Percentiles rank a stretch among this genome's conserved stretches.
Evolutionary conservation across 1,140 invertebrate genomes (phyloP).

Genomic region (Scaptodrosophila lebanonensis): DNA sequence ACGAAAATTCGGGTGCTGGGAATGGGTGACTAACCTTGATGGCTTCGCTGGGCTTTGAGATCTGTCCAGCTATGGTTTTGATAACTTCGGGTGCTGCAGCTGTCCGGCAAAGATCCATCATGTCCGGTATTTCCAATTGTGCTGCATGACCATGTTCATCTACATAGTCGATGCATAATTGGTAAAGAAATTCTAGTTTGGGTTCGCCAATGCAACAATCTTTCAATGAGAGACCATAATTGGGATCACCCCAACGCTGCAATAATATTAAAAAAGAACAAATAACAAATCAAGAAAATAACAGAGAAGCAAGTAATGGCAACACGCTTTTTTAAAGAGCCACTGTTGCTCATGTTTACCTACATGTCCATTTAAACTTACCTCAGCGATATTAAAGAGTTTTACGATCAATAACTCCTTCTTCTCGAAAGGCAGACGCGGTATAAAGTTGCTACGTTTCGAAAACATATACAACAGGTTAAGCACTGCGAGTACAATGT

Average conservation of each 20-base stretch:
- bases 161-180: constrained; percentile 70
- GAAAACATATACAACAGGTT: constrained; percentile 95
- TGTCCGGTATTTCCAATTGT: constrained; percentile 67
- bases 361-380: constrained; percentile 66
- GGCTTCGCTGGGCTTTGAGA: constrained; percentile 72
- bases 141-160: constrained; percentile 67
- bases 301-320: not conserved
- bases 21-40: constrained; percentile 45
- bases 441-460: constrained; percentile 94
- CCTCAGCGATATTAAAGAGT: constrained; percentile 90
- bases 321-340: not conserved
- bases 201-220: constrained; percentile 72
- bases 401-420: constrained; percentile 86
- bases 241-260: constrained; percentile 73
- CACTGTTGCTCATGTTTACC: not conserved
- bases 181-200: constrained; percentile 69
- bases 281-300: not conserved
- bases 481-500: constrained; percentile 90
- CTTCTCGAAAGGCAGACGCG: constrained; percentile 86
- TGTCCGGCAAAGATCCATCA: constrained; percentile 67
- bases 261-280: constrained; percentile 12
- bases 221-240: constrained; percentile 65
- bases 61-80: constrained; percentile 67
- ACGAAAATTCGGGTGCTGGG: not conserved
- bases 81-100: constrained; percentile 61